Conservation (phyloP, 2,797 vertebrate genomes). For the Remorina albescens region DNA sequence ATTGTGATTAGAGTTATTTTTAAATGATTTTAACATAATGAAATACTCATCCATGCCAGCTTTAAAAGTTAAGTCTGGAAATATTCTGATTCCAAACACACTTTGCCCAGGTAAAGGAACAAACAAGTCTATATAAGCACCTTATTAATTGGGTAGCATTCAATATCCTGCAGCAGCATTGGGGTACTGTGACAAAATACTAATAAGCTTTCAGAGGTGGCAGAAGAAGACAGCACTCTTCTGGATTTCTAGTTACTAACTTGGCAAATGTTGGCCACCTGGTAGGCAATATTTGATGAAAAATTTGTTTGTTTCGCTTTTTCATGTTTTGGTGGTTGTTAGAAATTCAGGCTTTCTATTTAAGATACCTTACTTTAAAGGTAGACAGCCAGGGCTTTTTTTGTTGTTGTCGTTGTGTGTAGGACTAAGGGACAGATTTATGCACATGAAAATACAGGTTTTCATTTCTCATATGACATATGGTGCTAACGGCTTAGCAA, state of each 20-base stretch:
- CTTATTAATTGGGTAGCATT: constrained; percentile 70
- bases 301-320: constrained; percentile 19
- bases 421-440: not conserved
- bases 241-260: constrained; percentile 56
- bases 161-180: constrained; percentile 68
- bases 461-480: constrained; percentile 34
- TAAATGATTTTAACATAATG: constrained; percentile 3
- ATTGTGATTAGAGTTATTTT: not conserved
- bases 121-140: constrained; percentile 67
- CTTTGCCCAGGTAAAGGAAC: constrained; percentile 61
- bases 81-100: constrained; percentile 66
- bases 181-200: constrained; percentile 69
- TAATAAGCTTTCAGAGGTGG: constrained; percentile 68
- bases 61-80: constrained; percentile 35
- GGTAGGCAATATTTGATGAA: constrained; percentile 43
- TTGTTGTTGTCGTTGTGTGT: constrained; percentile 1
- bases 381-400: constrained; percentile 9
- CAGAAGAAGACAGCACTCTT: constrained; percentile 36
- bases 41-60: not conserved
- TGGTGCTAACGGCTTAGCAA: constrained; percentile 33
- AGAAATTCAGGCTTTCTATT: constrained; percentile 25
- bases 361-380: constrained; percentile 22
- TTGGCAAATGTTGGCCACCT: constrained; percentile 44
- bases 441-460: constrained; percentile 16
- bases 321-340: constrained; percentile 4